Percentiles rank a stretch among this genome's conserved stretches.
Conservation (phyloP, 2,113 vertebrate genomes). For the Oryzias javanicus region DNA sequence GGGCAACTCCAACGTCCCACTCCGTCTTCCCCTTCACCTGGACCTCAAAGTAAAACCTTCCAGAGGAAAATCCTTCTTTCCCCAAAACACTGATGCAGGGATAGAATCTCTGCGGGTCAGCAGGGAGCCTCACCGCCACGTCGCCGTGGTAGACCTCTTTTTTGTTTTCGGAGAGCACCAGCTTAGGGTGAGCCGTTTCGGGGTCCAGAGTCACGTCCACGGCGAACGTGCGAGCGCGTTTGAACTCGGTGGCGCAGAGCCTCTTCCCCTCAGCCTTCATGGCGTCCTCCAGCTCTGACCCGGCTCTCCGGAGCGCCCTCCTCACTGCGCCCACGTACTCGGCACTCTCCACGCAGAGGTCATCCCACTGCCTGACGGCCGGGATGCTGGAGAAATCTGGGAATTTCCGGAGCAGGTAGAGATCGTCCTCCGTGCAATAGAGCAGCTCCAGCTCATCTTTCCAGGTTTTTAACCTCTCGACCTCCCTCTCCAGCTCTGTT, state of each 20-base stretch:
- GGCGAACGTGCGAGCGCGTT: slow-evolving; percentile 40
- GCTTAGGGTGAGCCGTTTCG: slow-evolving; percentile 68
- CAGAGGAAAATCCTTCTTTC: slow-evolving; percentile 55
- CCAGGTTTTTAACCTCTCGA: slow-evolving; percentile 38
- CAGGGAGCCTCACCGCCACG: slow-evolving; percentile 11
- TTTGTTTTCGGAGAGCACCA: slow-evolving; percentile 58
- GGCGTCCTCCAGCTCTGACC: slow-evolving; percentile 43
- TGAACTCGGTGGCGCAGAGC: slow-evolving; percentile 49
- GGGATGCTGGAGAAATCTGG: slow-evolving; percentile 4
- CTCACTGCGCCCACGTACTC: slow-evolving; percentile 58
- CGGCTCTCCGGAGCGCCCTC: slow-evolving; percentile 40
- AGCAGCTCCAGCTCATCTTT: slow-evolving; percentile 46
- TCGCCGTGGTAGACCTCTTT: slow-evolving; percentile 60
- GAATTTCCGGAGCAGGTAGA: slow-evolving; percentile 49
- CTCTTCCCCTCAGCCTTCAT: slow-evolving; percentile 46
- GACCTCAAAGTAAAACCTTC: slow-evolving; percentile 73
- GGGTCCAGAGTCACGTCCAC: slow-evolving; percentile 70
- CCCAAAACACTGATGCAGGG: slow-evolving; percentile 64
- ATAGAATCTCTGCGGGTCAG: slow-evolving; percentile 67
- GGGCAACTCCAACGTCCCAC: slow-evolving; percentile 72
- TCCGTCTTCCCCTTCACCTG: slow-evolving; percentile 67
- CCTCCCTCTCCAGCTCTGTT: slow-evolving; percentile 55
- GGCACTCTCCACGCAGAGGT: slow-evolving; percentile 28
- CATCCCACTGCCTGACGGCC: slow-evolving; percentile 31
- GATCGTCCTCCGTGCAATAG: slow-evolving; percentile 43